A percentile compares a stretch with the other conserved stretches of the same genome.
Evolutionary conservation across 2,888 invertebrate species (phyloP).

Genomic region (Euclidia mi): DNA sequence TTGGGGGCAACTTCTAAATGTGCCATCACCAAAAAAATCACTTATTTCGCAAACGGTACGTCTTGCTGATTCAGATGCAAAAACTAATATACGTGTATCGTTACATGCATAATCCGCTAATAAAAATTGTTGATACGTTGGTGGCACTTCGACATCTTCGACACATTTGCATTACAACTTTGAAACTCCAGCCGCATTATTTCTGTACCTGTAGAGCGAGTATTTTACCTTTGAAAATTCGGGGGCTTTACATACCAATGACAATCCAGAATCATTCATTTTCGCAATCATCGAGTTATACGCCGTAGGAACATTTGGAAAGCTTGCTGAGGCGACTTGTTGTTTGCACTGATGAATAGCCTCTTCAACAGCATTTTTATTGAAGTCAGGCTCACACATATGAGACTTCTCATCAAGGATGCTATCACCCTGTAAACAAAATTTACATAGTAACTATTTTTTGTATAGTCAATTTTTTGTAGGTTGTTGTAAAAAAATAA

Average conservation of each 20-base stretch:
- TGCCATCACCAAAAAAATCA: too few relatives aligned
- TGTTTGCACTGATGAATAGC: slow-evolving; percentile 1
- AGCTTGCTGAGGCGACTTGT: slow-evolving; percentile 1
- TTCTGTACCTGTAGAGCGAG: slow-evolving; percentile 9
- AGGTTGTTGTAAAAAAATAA: slow-evolving; percentile 1
- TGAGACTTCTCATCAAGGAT: slow-evolving; percentile 3
- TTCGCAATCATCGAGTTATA: slow-evolving; percentile 3
- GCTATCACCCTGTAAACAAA: slow-evolving; percentile 1
- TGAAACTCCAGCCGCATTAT: slow-evolving; percentile 11
- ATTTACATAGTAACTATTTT: slow-evolving; percentile 1
- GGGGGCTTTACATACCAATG: slow-evolving; percentile 1
- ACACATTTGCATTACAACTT: slow-evolving; percentile 6
- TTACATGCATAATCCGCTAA: too few relatives aligned
- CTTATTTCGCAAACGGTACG: too few relatives aligned
- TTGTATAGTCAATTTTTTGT: neutral
- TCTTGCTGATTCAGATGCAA: too few relatives aligned
- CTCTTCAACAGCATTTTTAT: slow-evolving; percentile 6
- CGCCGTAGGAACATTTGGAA: slow-evolving; percentile 1
- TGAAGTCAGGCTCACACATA: slow-evolving; percentile 10
- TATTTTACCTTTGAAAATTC: slow-evolving; percentile 10
- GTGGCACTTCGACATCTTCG: too few relatives aligned
- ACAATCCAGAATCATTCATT: slow-evolving; percentile 3
- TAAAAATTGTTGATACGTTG: too few relatives aligned
- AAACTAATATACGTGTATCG: too few relatives aligned
- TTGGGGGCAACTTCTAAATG: too few relatives aligned